A percentile compares a stretch with the other conserved stretches of the same genome.
These are phyloP conservation scores for Tapirus indicus DNA, from an alignment of 2,797 vertebrate genomes.

Conservation along the genomic window DNA sequence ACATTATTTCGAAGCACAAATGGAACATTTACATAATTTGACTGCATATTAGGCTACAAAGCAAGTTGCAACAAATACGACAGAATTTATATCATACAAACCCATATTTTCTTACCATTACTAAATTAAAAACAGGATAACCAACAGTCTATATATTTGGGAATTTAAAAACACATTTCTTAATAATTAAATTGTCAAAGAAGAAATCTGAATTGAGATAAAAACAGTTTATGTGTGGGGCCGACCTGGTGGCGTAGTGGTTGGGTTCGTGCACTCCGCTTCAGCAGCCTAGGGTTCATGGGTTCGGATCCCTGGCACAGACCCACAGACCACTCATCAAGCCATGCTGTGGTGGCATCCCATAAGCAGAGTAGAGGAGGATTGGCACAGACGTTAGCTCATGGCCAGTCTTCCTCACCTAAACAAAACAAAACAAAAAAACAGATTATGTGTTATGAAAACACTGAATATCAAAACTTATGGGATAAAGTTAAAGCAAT, in stretches of 20 bases:
- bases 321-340: too few relatives aligned
- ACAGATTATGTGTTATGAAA: not conserved
- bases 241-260: too few relatives aligned
- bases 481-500: not conserved
- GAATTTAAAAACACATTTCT: not conserved
- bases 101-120: not conserved
- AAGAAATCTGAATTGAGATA: not conserved
- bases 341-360: too few relatives aligned
- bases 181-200: not conserved
- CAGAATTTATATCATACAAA: not conserved
- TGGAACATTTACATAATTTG: not conserved
- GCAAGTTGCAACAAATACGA: not conserved
- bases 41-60: not conserved
- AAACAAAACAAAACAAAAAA: not conserved
- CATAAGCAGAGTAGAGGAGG: too few relatives aligned
- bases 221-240: not conserved
- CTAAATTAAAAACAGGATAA: not conserved
- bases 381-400: too few relatives aligned
- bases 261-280: too few relatives aligned
- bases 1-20: not conserved
- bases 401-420: too few relatives aligned
- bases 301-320: too few relatives aligned
- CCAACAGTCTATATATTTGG: not conserved
- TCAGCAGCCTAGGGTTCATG: too few relatives aligned
- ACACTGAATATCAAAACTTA: not conserved